phyloP scores from a whole-genome alignment of 53 echinoderm and acorn worm species.

The Luidia sarsii region DNA sequence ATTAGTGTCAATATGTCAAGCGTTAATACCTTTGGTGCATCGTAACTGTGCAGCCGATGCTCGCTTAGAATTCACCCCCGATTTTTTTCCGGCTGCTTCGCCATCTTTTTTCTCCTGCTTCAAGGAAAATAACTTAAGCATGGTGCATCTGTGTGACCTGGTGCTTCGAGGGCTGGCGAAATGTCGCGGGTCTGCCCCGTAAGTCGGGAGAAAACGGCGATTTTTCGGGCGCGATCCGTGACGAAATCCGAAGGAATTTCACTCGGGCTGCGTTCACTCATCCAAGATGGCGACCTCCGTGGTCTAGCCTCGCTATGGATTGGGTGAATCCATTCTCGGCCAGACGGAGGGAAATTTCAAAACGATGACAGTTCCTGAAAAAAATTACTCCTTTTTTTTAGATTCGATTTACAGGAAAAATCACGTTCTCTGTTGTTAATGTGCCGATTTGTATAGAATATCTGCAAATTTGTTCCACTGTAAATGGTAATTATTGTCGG shows the following conservation, averaged over 20 bases:
- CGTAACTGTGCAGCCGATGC: slow-evolving; percentile 91
- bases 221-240: no score
- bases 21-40: slow-evolving; percentile 83
- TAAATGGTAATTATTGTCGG: no score
- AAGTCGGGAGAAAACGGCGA: no score
- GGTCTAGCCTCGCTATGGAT: slow-evolving; percentile 32
- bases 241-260: slow-evolving; percentile 4
- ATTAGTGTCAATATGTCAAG: not conserved
- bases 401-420: no score
- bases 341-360: not conserved
- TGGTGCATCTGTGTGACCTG: slow-evolving; percentile 57
- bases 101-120: slow-evolving; percentile 95
- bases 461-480: no score
- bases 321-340: slow-evolving; percentile 23
- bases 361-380: not conserved
- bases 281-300: slow-evolving; percentile 48
- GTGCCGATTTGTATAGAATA: no score
- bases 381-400: no score
- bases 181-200: no score
- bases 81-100: slow-evolving; percentile 65
- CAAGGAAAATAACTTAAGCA: slow-evolving; percentile 93
- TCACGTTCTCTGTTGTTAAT: no score
- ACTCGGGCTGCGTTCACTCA: not conserved
- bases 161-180: not conserved
- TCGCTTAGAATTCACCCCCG: slow-evolving; percentile 65